These are phyloP conservation scores for Petrosia ficiformis DNA, from an alignment of 37 sponge, comb jelly and placozoan species.

Conservation along the genomic window DNA sequence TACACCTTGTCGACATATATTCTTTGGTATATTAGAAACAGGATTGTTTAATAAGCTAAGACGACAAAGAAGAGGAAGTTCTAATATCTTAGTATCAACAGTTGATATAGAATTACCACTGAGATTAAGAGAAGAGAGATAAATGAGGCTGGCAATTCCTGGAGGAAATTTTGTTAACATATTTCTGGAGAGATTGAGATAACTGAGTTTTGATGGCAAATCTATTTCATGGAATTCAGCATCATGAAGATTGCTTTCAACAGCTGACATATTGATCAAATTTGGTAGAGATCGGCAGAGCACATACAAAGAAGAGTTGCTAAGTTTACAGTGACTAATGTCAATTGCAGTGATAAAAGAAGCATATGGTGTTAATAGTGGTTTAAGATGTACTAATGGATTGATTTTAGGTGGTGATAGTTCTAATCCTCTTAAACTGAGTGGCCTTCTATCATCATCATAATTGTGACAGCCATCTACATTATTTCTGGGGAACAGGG, in stretches of 20 bases:
- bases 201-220: constrained; percentile 32
- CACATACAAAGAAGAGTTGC: not conserved
- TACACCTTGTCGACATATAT: constrained; percentile 36
- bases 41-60: constrained; percentile 24
- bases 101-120: constrained; percentile 31
- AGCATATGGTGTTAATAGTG: not conserved
- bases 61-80: constrained; percentile 16
- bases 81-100: constrained; percentile 13
- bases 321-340: constrained; percentile 21
- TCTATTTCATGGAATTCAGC: not conserved
- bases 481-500: too few species aligned
- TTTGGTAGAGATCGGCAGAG: constrained; percentile 17
- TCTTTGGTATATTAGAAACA: constrained; percentile 33
- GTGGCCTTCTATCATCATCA: too few species aligned
- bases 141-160: constrained; percentile 5
- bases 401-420: not conserved
- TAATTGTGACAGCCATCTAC: not conserved
- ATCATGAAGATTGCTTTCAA: constrained; percentile 20
- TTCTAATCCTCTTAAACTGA: not conserved
- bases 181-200: constrained; percentile 47
- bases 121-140: constrained; percentile 23
- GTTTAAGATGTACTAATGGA: too few species aligned
- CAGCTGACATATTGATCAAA: constrained; percentile 6
- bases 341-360: constrained; percentile 1
- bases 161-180: constrained; percentile 17